Conservation (phyloP, 2,888 invertebrate species). For the Melinopterus prodromus region DNA sequence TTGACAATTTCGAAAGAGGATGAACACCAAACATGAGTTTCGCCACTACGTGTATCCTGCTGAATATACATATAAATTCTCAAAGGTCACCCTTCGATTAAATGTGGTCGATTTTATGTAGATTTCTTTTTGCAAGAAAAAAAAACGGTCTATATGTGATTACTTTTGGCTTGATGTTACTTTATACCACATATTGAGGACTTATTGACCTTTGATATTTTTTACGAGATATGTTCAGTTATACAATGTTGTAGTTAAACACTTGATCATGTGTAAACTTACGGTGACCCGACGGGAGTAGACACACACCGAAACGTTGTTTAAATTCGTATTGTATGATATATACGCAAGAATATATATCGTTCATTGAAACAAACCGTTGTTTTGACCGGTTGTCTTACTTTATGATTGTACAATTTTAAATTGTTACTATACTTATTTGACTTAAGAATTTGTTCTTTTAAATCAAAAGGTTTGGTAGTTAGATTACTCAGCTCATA, state of each 20-base stretch:
- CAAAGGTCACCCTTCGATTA: neutral
- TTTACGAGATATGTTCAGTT: neutral
- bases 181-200: no score
- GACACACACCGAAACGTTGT: no score
- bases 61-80: neutral
- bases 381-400: no score
- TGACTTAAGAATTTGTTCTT: no score
- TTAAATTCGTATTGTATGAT: no score
- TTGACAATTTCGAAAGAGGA: neutral
- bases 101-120: neutral
- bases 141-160: neutral
- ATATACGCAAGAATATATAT: no score
- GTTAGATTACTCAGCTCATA: no score
- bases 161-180: no score
- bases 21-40: neutral
- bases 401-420: no score
- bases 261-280: neutral
- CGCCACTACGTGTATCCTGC: neutral
- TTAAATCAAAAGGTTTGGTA: no score
- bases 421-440: no score
- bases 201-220: neutral
- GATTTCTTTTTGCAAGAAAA: neutral
- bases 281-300: neutral
- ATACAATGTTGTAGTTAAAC: neutral
- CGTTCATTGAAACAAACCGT: no score